Conservation (phyloP, 2,797 vertebrate genomes). For the Paratrypauchen microcephalus region DNA sequence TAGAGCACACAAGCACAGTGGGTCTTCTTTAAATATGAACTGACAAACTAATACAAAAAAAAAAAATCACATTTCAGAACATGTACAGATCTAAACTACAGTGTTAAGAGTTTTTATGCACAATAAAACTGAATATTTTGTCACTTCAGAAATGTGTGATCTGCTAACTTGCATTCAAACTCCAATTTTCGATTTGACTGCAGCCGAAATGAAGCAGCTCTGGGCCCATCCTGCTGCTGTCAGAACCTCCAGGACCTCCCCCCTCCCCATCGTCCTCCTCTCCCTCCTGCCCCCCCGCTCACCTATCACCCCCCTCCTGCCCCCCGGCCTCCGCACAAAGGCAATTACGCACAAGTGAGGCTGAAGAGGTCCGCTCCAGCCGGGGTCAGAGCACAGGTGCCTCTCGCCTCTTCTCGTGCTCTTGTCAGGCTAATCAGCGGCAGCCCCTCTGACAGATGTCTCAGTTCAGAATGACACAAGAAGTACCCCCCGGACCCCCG, state of each 20-base stretch:
- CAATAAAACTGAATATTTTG: too few species aligned
- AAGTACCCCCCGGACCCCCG: constrained; percentile 56
- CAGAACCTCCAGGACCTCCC: constrained; percentile 9
- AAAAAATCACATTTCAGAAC: too few species aligned
- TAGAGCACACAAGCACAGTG: too few species aligned
- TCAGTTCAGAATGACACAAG: constrained; percentile 79
- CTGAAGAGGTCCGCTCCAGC: constrained; percentile 47
- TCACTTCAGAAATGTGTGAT: too few species aligned
- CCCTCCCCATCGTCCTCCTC: background rate
- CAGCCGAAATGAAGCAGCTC: background rate
- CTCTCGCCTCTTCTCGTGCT: constrained; percentile 54
- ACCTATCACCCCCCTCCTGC: constrained; percentile 6
- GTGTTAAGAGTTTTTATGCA: too few species aligned
- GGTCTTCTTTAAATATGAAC: too few species aligned
- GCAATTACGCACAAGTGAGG: constrained; percentile 49
- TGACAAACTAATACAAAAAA: too few species aligned
- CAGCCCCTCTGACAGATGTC: constrained; percentile 75
- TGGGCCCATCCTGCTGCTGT: constrained; percentile 4
- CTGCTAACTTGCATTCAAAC: too few species aligned
- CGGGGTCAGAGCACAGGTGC: constrained; percentile 68
- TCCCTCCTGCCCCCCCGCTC: constrained; percentile 17
- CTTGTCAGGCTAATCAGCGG: constrained; percentile 50
- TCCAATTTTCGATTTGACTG: too few species aligned
- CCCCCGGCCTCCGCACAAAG: constrained; percentile 50
- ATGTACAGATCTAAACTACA: too few species aligned